Percentiles rank a stretch among this genome's conserved stretches.
Conservation (phyloP, 2,113 vertebrate genomes). For the Bothrops jararaca region DNA sequence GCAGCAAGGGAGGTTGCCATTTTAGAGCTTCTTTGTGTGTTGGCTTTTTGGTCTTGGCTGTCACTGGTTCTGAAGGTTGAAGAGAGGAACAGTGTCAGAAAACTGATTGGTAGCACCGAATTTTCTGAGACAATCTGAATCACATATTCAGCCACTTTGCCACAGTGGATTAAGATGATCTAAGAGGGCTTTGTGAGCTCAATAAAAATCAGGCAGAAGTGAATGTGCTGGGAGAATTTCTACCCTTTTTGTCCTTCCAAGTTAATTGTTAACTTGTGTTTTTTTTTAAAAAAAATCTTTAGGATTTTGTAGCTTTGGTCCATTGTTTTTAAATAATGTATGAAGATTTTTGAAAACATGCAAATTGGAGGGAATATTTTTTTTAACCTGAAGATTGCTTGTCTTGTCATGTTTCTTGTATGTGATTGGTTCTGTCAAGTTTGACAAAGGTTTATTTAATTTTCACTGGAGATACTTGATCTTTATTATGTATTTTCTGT, state of each 20-base stretch:
- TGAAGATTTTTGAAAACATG: conserved; percentile 83
- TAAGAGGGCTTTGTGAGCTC: conserved; percentile 89
- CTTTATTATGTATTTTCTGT: conserved; percentile 77
- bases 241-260: conserved; percentile 91
- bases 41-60: conserved; percentile 92
- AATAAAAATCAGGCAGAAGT: conserved; percentile 87
- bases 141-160: conserved; percentile 94
- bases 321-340: conserved; percentile 83
- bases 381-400: conserved; percentile 79
- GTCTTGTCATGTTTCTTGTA: conserved; percentile 78
- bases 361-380: conserved; percentile 77
- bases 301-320: conserved; percentile 67
- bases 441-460: conserved; percentile 84
- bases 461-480: conserved; percentile 78
- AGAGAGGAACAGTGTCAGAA: conserved; percentile 87
- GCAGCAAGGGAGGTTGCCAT: conserved; percentile 80
- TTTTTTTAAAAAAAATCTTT: conserved; percentile 43
- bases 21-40: conserved; percentile 86
- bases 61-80: conserved; percentile 93
- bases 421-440: conserved; percentile 82
- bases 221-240: conserved; percentile 81
- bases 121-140: conserved; percentile 92
- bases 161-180: conserved; percentile 96
- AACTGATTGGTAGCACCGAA: conserved; percentile 89
- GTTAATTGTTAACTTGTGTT: conserved; percentile 78